Percentiles rank a stretch among this genome's conserved stretches.
phyloP scores from a whole-genome alignment of 2,888 invertebrate species.

The Pristionchus fissidentatus region DNA sequence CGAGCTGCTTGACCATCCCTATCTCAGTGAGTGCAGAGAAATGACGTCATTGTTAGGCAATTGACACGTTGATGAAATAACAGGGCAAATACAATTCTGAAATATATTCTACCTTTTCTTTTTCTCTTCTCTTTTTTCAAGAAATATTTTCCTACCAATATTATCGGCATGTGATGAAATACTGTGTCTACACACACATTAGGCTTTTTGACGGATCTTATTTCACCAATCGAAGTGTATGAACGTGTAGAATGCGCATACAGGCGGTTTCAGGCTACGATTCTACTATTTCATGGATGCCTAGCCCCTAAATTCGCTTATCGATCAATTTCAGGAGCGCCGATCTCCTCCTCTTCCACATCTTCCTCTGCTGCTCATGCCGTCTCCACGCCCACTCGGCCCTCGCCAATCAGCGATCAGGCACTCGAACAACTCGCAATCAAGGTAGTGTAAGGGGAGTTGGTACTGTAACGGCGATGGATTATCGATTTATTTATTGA shows the following conservation, averaged over 20 bases:
- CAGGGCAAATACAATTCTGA: too few species aligned
- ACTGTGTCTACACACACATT: too few species aligned
- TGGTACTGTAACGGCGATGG: not conserved
- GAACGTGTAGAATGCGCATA: too few species aligned
- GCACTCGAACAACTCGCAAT: slow-evolving; percentile 5
- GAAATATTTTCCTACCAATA: too few species aligned
- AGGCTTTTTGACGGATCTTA: too few species aligned
- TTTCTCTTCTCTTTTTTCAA: too few species aligned
- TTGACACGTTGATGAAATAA: too few species aligned
- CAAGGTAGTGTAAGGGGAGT: not conserved
- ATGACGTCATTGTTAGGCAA: not conserved
- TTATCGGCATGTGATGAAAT: too few species aligned
- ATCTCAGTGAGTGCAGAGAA: slow-evolving; percentile 67
- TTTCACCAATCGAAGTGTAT: too few species aligned
- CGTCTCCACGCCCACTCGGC: not conserved
- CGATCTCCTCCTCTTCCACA: not conserved
- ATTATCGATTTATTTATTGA: too few species aligned
- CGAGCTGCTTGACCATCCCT: slow-evolving; percentile 82
- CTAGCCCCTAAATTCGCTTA: not conserved
- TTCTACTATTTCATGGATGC: not conserved
- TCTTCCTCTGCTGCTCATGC: not conserved
- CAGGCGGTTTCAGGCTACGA: too few species aligned
- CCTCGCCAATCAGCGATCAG: not conserved
- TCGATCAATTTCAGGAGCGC: not conserved
- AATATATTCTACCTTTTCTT: too few species aligned